phyloP scores from a whole-genome alignment of 2,113 vertebrate species.

The Festucalex cinctus region DNA sequence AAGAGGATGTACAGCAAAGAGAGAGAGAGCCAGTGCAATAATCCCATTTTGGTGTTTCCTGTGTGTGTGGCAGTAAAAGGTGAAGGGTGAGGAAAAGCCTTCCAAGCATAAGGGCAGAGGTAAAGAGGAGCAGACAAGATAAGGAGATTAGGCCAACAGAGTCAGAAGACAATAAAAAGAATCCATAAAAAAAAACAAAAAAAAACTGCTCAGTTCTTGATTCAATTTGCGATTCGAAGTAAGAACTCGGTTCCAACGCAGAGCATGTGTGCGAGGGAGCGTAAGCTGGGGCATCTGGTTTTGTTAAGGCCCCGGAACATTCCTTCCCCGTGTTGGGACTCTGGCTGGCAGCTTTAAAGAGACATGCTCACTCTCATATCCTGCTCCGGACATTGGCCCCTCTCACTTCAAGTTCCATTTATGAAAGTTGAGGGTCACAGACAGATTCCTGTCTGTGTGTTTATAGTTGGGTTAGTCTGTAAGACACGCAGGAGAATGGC shows the following conservation, averaged over 20 bases:
- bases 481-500: conserved; percentile 16
- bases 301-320: conserved; percentile 69
- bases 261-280: conserved; percentile 43
- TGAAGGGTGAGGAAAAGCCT: conserved; percentile 30
- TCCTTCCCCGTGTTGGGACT: conserved; percentile 66
- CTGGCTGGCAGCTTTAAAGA: conserved; percentile 66
- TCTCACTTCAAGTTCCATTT: conserved; percentile 64
- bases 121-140: conserved; percentile 36
- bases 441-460: conserved; percentile 34
- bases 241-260: conserved; percentile 27
- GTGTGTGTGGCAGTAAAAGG: conserved; percentile 6
- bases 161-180: conserved; percentile 25
- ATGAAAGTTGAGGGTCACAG: conserved; percentile 45
- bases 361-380: conserved; percentile 67
- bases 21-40: conserved; percentile 48
- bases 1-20: conserved; percentile 58
- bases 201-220: conserved; percentile 23
- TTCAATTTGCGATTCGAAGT: conserved; percentile 45
- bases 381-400: conserved; percentile 57
- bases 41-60: conserved; percentile 36
- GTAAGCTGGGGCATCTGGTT: conserved; percentile 70
- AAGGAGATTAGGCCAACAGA: conserved; percentile 53
- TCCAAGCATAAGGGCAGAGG: conserved; percentile 34
- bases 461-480: conserved; percentile 13
- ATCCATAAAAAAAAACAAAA: conserved; percentile 28